These are phyloP conservation scores for Hylomyscus alleni DNA, from an alignment of 2,797 vertebrate genomes.

Conservation along the genomic window DNA sequence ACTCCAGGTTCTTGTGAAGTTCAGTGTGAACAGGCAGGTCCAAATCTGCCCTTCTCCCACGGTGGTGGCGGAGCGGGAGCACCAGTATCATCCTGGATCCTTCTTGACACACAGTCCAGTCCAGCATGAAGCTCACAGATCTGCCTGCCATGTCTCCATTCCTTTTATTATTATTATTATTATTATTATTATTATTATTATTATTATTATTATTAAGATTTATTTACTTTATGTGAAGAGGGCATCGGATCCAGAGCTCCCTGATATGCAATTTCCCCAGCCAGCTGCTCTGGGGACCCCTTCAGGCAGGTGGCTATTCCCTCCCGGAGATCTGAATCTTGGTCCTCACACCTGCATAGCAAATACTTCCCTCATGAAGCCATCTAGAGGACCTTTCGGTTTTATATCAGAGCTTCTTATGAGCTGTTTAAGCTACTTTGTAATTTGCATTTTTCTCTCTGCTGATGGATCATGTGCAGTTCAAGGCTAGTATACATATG, in stretches of 20 bases:
- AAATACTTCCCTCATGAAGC: not conserved
- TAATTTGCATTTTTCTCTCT: constrained; percentile 3
- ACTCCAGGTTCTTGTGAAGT: not conserved
- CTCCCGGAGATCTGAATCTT: not conserved
- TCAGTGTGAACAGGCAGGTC: not conserved
- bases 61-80: not conserved
- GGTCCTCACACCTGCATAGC: not conserved
- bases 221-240: too few species aligned
- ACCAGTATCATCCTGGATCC: not conserved
- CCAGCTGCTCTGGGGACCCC: not conserved
- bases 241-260: not conserved
- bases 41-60: not conserved
- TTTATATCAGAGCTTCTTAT: not conserved
- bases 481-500: not conserved
- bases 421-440: not conserved
- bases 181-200: too few species aligned
- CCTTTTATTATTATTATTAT: not conserved
- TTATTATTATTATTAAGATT: too few species aligned
- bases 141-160: not conserved
- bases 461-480: not conserved
- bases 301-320: too few species aligned
- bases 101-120: not conserved
- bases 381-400: not conserved
- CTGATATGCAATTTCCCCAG: too few species aligned
- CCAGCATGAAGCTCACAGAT: not conserved